Conservation (phyloP, 2,797 vertebrate species). For the Xiphophorus birchmanni region DNA sequence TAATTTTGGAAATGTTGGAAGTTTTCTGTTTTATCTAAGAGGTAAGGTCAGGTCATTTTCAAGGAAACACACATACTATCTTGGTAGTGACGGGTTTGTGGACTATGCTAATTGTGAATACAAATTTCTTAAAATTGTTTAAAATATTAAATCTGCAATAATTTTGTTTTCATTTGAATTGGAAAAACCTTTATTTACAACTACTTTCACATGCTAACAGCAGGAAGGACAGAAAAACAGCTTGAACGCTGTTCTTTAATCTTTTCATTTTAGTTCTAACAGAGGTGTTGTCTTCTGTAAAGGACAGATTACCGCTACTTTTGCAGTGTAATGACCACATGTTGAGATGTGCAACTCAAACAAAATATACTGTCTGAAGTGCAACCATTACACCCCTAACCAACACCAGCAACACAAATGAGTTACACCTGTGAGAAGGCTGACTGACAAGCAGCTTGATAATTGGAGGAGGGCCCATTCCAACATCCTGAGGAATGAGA, state of each 20-base stretch:
- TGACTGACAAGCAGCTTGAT: conserved; percentile 79
- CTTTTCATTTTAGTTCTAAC: neutral
- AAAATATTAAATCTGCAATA: neutral
- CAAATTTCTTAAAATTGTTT: neutral
- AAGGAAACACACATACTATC: neutral
- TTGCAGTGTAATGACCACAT: neutral
- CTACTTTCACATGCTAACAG: neutral
- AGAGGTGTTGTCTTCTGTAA: neutral
- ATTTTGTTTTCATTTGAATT: neutral
- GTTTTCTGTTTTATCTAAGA: neutral
- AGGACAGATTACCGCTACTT: neutral
- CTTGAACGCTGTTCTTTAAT: neutral
- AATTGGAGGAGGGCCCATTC: conserved; percentile 78
- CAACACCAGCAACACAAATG: conserved; percentile 74
- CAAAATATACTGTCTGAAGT: conserved; percentile 34
- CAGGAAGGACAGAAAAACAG: neutral
- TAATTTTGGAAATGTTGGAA: neutral
- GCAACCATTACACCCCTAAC: conserved; percentile 57
- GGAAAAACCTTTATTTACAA: neutral
- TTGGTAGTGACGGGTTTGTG: neutral
- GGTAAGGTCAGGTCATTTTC: neutral
- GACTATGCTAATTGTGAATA: neutral
- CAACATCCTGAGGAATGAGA: conserved; percentile 63
- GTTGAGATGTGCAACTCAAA: conserved; percentile 46
- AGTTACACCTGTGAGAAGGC: conserved; percentile 69